Evolutionary conservation across 37 sponge, comb jelly and placozoan genomes (phyloP), one percentile per base, ranked within the genome.

Genomic region (Beroe ovata): DNA sequence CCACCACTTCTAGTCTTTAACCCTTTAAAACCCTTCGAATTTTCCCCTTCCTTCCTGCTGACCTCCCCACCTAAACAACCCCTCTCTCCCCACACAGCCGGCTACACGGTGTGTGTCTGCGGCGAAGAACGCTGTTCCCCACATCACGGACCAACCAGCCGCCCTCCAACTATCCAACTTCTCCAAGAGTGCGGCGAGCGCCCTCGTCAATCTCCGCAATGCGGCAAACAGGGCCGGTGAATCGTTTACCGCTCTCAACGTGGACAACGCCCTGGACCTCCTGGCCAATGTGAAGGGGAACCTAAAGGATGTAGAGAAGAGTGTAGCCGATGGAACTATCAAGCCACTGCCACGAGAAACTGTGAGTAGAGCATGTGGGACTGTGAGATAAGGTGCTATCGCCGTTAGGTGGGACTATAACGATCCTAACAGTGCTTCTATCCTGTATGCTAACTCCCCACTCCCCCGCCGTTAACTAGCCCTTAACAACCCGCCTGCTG

Each of bases 131-230:
- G 95, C 99, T 14, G 95, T 96, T 0, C 99, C 99, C 32, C 95
- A 95, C 6, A 94, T 99, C 2, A 93, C 93, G 0, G 96, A 99
- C 88, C 95, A 94, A 38, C 94, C 99, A 0, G 95, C 99, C 88
- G 99, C 96, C 26, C 92, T 96, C 19, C 96, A 96, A 81, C 90
- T 99, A 60, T 93, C 95, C 8, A 95, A 96, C 92, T 96, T 96
- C 92, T 94, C 96, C 63, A 99, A 99, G 88, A 91, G 93, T 18
- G 94, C 96, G 38, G 99, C 94, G 21, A 21, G 81, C 4, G 94
- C 96, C 29, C 91, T 98, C 0, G 92, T 94, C 28, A 96, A 99
- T 39, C 92, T 99, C 39, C 92, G 95, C 29, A 88, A 92, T 61
- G 96, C 99, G 30, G 91, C 95, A 21, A 88, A 89, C 71, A 94